Base-by-base conservation (phyloP, 2,113 vertebrate species). In the Albula goreensis region DNA sequence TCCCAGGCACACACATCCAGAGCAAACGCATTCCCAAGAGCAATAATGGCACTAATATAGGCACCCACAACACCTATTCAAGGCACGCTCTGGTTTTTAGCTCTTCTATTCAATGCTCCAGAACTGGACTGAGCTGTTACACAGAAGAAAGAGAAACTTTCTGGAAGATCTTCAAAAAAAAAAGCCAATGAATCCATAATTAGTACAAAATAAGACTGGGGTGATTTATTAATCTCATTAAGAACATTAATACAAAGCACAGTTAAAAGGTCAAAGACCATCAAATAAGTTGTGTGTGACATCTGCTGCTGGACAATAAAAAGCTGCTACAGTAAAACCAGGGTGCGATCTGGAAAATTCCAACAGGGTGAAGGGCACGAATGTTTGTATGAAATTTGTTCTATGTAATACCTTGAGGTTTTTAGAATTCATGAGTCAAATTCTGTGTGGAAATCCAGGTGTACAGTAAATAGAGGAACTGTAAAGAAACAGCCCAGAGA, bases 151-250 rank as follows among this genome's bases (percentile, higher is more conserved):
- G 41, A 82, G 25, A 81, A 80, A 88, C 3, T 25, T 56, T 12
- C 5, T n/a, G n/a, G n/a, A 25, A 41, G 31, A 41, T 41, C 31
- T 41, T 41, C 31, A 41, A 41, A 83, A 57, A 56, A 50, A 80
- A 87, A 15, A 41, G 9, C 85, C 22, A 81, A 87, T 74, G 70
- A 91, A 88, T 82, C 66, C 85, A 31, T 77, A 84, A 57, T 93
- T 94, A 92, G 93, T 96, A 95, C 93, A 97, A 97, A 97, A 97
- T 97, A 98, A 97, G 97, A 99, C 96, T 95, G 95, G 95, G 96
- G 96, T 97, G 94, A 97, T 98, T 99, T 98, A 99, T 99, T 99
- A 97, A 97, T 98, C 96, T 97, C 96, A 96, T 97, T 97, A 97
- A 97, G 96, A 97, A 97, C 97, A 97, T 97, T 96, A 97, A 98